Conservation (phyloP, 37 sponge, comb jelly and placozoan species). For the Mnemiopsis leidyi region DNA sequence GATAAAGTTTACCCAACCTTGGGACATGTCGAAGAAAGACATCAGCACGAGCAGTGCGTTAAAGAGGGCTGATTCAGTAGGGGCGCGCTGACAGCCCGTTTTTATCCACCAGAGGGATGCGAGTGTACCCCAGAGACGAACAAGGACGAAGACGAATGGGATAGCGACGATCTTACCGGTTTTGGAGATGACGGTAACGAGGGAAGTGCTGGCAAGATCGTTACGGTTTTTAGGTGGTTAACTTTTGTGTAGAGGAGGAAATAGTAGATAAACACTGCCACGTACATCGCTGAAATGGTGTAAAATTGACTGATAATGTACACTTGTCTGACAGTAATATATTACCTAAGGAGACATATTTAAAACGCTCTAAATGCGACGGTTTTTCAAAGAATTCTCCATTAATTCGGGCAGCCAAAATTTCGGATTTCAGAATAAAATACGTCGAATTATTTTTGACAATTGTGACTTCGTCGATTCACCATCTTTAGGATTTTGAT, state of each 20-base stretch:
- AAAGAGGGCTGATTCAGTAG: neutral
- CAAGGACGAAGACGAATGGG: neutral
- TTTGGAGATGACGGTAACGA: conserved; percentile 6
- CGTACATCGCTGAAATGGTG: conserved; percentile 36
- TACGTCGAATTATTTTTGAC: too few species aligned
- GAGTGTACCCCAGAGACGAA: conserved; percentile 11
- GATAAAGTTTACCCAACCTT: conserved; percentile 61
- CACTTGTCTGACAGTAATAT: too few species aligned
- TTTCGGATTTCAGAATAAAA: too few species aligned
- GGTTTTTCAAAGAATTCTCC: too few species aligned
- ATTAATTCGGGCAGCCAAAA: too few species aligned
- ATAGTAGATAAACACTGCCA: conserved; percentile 24
- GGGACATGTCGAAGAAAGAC: conserved; percentile 20
- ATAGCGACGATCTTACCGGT: conserved; percentile 32
- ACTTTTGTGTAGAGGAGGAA: conserved; percentile 28
- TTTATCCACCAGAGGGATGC: neutral
- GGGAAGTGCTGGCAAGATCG: neutral
- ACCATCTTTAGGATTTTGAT: too few species aligned
- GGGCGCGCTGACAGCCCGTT: neutral
- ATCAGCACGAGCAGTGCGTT: neutral
- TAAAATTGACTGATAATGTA: neutral
- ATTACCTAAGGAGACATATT: too few species aligned
- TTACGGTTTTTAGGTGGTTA: neutral
- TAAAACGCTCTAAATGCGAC: too few species aligned
- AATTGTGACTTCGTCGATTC: too few species aligned